These are phyloP conservation scores for Saguinus imperator DNA, from an alignment of 2,113 vertebrate genomes.

Conservation along the genomic window DNA sequence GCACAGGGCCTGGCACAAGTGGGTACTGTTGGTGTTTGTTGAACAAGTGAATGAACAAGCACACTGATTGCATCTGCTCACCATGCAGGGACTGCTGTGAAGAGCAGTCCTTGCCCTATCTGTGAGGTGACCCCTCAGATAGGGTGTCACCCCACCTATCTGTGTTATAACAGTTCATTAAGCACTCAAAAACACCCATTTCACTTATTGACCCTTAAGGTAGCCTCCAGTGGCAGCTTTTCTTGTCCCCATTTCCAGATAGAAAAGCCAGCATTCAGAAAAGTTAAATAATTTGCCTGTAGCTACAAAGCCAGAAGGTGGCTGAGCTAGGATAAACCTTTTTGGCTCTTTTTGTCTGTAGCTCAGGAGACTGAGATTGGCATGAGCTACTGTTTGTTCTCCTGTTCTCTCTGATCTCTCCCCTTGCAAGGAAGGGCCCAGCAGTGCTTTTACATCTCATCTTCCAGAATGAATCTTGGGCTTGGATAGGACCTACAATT, in stretches of 20 bases:
- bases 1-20: not conserved
- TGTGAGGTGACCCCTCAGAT: too few relatives aligned
- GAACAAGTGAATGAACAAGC: not conserved
- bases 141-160: not conserved
- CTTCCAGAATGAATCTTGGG: slow-evolving; percentile 10
- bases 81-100: not conserved
- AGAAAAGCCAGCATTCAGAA: slow-evolving; percentile 8
- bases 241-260: not conserved
- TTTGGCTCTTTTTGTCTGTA: not conserved
- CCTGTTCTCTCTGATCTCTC: not conserved
- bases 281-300: not conserved
- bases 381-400: not conserved
- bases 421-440: not conserved
- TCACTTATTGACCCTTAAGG: not conserved
- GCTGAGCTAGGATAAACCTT: not conserved
- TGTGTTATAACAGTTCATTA: not conserved
- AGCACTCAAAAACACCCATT: not conserved
- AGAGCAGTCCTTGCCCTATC: not conserved
- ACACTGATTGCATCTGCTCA: not conserved
- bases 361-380: not conserved
- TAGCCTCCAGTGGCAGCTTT: not conserved
- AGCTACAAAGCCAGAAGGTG: not conserved
- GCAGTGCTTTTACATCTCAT: not conserved
- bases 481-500: not conserved
- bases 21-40: not conserved